These are phyloP conservation scores for Corydoras sp. DNA, from an alignment of 2,113 vertebrate species.

Conservation along the genomic window DNA sequence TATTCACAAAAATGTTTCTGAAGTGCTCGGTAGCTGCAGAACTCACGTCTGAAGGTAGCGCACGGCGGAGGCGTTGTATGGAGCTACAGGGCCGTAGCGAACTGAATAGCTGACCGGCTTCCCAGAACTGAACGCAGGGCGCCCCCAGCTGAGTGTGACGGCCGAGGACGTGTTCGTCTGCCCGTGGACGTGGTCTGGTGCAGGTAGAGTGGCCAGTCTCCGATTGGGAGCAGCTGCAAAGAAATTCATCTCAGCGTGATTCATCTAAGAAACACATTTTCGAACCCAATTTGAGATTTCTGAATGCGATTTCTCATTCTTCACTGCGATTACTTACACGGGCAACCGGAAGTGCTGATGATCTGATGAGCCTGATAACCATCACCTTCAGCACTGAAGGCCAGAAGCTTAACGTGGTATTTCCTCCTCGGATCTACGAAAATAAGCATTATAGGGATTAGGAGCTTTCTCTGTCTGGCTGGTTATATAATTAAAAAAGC, in stretches of 20 bases:
- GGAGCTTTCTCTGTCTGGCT: not conserved
- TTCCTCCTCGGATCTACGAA: constrained; percentile 85
- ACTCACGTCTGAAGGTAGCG: constrained; percentile 89
- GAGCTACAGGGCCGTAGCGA: constrained; percentile 85
- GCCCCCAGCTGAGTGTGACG: constrained; percentile 83
- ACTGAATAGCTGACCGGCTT: constrained; percentile 84
- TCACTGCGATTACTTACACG: constrained; percentile 74
- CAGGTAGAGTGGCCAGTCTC: constrained; percentile 75
- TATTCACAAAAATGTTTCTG: no score
- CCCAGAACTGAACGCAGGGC: constrained; percentile 78
- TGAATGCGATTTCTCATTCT: not conserved
- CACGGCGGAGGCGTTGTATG: constrained; percentile 81
- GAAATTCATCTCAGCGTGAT: not conserved
- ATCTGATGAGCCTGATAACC: constrained; percentile 94
- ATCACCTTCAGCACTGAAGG: constrained; percentile 78
- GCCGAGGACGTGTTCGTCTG: constrained; percentile 75
- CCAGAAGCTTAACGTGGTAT: constrained; percentile 87
- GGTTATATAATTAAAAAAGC: no score
- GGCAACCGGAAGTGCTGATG: constrained; percentile 85
- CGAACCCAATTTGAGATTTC: not conserved
- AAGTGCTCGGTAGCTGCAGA: no score
- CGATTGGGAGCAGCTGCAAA: constrained; percentile 81
- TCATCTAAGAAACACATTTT: not conserved
- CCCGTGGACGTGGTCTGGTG: constrained; percentile 84
- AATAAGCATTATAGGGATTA: not conserved